phyloP scores from a whole-genome alignment of 2,888 invertebrate species.

The Adelognathus sp. region DNA sequence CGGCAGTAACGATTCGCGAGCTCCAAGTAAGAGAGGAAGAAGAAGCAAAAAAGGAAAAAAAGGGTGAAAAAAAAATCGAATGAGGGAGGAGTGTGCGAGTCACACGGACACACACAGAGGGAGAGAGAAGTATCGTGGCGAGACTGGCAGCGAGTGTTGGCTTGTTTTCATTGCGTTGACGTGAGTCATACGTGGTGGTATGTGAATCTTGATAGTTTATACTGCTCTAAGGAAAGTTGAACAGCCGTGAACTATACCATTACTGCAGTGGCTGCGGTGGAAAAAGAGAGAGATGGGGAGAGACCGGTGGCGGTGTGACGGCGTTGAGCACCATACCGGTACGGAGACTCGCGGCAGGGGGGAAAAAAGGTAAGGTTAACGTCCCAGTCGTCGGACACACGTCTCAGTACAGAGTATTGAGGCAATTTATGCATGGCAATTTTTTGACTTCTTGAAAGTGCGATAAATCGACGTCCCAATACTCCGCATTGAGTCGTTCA shows the following conservation, averaged over 20 bases:
- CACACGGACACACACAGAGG: no score
- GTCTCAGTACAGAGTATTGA: no score
- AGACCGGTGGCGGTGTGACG: slow-evolving; percentile 26
- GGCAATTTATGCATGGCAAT: no score
- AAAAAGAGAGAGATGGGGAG: slow-evolving; percentile 18
- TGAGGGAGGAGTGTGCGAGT: not conserved
- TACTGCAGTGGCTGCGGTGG: slow-evolving; percentile 26
- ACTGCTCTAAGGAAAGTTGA: slow-evolving; percentile 59
- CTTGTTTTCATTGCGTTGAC: slow-evolving; percentile 57
- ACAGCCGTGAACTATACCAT: slow-evolving; percentile 62
- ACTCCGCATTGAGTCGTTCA: no score
- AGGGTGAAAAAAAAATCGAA: not conserved
- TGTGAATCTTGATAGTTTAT: slow-evolving; percentile 57
- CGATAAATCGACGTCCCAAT: no score
- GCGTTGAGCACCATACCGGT: slow-evolving; percentile 39
- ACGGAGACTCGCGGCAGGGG: not conserved
- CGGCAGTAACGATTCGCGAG: slow-evolving; percentile 19
- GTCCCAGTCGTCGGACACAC: no score
- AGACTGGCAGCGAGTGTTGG: slow-evolving; percentile 39
- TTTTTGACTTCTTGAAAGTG: no score
- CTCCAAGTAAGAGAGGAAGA: slow-evolving; percentile 25
- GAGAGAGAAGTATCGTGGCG: slow-evolving; percentile 24
- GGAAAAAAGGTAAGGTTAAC: not conserved
- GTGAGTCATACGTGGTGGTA: slow-evolving; percentile 58
- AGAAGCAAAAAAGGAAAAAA: slow-evolving; percentile 17